Evolutionary conservation across 2,888 invertebrate genomes (phyloP).

Genomic region (Lasioglossum zephyrum): DNA sequence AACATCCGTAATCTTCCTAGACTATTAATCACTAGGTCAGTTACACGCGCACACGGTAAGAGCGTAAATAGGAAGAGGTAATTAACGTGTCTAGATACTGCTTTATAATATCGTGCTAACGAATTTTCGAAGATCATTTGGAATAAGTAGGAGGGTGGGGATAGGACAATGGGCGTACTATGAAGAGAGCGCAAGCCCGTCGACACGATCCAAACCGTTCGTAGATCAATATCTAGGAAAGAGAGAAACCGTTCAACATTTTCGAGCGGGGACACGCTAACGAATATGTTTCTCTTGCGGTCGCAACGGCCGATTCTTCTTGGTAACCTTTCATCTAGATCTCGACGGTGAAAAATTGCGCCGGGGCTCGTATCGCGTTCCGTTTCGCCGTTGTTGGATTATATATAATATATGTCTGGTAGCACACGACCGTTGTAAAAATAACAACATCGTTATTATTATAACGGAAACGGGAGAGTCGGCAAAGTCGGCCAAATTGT

Average conservation of each 20-base stretch:
- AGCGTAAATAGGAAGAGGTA: slow-evolving; percentile 44
- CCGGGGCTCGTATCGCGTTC: not conserved
- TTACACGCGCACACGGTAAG: slow-evolving; percentile 10
- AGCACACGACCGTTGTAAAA: slow-evolving; percentile 17
- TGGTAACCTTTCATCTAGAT: slow-evolving; percentile 50
- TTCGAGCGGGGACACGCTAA: slow-evolving; percentile 38
- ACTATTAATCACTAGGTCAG: slow-evolving; percentile 44
- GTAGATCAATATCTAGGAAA: slow-evolving; percentile 50
- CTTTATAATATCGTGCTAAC: slow-evolving; percentile 49
- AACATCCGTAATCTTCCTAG: slow-evolving; percentile 27
- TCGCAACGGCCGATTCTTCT: slow-evolving; percentile 37
- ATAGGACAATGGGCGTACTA: slow-evolving; percentile 46
- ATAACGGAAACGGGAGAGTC: not conserved
- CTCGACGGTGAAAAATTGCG: slow-evolving; percentile 56
- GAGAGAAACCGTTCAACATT: slow-evolving; percentile 20
- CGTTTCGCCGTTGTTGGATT: not conserved
- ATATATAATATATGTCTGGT: slow-evolving; percentile 7
- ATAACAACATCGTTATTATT: slow-evolving; percentile 27
- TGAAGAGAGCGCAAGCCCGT: slow-evolving; percentile 34
- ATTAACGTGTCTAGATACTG: slow-evolving; percentile 59
- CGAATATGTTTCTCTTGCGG: slow-evolving; percentile 36
- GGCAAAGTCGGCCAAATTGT: not conserved
- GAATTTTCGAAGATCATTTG: slow-evolving; percentile 62
- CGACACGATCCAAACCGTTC: slow-evolving; percentile 53
- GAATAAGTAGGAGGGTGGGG: not conserved